Conservation (phyloP, 2,113 vertebrate genomes). For the Dasyprocta punctata region DNA sequence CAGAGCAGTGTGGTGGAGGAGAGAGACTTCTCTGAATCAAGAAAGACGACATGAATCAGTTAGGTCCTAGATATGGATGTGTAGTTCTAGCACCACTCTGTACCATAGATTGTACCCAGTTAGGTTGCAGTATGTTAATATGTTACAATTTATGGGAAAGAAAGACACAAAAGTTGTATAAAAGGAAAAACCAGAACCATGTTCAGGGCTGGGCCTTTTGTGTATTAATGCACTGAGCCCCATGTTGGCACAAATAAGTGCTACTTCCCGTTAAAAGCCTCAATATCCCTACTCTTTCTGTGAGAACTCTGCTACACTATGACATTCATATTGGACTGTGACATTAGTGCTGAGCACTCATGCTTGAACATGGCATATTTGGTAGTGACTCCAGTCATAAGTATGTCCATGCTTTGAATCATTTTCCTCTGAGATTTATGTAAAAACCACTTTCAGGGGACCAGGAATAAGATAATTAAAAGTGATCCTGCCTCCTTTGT, state of each 20-base stretch:
- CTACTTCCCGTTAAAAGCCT: background rate
- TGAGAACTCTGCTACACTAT: background rate
- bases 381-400: background rate
- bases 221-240: background rate
- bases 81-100: background rate
- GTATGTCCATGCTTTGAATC: background rate
- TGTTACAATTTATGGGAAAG: background rate
- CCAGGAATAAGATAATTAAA: background rate
- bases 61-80: background rate
- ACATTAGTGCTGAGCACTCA: background rate
- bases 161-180: background rate
- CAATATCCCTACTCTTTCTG: background rate
- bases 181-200: background rate
- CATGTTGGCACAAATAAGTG: background rate
- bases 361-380: background rate
- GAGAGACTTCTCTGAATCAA: background rate
- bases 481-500: background rate
- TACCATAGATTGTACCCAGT: background rate
- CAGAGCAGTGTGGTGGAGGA: background rate
- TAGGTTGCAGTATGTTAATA: background rate
- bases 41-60: background rate
- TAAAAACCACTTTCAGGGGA: background rate
- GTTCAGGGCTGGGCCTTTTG: background rate
- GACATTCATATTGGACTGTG: background rate
- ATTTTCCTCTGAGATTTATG: background rate